These are phyloP conservation scores for Tauraco erythrolophus DNA, from an alignment of 2,113 vertebrate genomes.

Conservation along the genomic window DNA sequence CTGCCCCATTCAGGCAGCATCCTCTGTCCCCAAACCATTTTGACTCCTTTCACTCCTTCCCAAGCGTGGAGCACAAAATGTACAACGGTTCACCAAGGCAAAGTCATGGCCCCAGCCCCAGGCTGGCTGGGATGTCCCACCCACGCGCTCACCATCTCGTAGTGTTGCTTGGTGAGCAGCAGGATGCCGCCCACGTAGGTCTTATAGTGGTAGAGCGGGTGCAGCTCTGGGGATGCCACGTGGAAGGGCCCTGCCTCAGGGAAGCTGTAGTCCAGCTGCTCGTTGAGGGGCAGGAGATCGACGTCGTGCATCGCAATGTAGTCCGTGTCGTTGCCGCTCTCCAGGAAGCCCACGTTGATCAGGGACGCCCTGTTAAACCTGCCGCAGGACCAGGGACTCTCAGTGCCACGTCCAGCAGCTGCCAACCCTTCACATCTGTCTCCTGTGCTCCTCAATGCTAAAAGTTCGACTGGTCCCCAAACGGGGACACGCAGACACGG, in stretches of 20 bases:
- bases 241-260: constrained; percentile 93
- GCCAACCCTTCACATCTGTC: background rate
- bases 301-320: constrained; percentile 99
- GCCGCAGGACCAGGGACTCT: background rate
- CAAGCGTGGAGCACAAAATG: background rate
- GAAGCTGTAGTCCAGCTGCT: constrained; percentile 92
- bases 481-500: accelerated
- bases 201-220: constrained; percentile 97
- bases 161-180: constrained; percentile 94
- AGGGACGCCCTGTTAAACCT: constrained; percentile 96
- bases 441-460: background rate
- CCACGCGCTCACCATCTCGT: constrained; percentile 81
- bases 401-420: accelerated
- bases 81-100: accelerated
- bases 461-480: accelerated
- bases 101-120: accelerated
- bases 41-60: background rate
- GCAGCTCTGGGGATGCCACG: constrained; percentile 93
- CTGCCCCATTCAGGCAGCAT: background rate
- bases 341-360: constrained; percentile 93
- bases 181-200: constrained; percentile 97
- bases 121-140: accelerated
- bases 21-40: background rate
- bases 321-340: constrained; percentile 94
- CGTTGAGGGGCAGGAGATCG: constrained; percentile 93